Base-by-base conservation (phyloP, 2,113 vertebrate species). In the Triplophysa dalaica region DNA sequence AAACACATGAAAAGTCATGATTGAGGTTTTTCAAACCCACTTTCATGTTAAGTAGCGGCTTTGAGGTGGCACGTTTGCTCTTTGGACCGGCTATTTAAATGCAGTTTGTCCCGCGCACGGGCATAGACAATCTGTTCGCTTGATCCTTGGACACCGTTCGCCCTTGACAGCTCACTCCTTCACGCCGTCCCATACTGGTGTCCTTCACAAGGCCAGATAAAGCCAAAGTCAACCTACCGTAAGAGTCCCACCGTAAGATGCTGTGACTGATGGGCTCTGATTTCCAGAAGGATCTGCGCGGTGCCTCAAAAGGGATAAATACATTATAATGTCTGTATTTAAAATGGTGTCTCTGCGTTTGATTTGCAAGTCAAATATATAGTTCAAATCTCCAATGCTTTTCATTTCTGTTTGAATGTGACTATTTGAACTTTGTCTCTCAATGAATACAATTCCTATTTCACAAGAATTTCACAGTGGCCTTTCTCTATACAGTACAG, bases 61-160 rank as follows among this genome's bases (percentile, higher is more conserved):
- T 68, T 75, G 58, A 69, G 63, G 52, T 56, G 72, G 17, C 77
- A n/a, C 22, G 61, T 84, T 70, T 77, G 26, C 43, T 24, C 77
- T 76, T 70, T 5, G 21, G 52, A 74, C 54, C 19, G 63, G 26
- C 52, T 78, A 48, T 65, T 83, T 75, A 78, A 81, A 81, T 81
- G 64, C 79, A 84, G 67, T 75, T 62, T 84, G 75, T 78, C 61
- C 56, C 41, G 21, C 69, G 67, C 68, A 43, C 75, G 48, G 70
- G 17, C 66, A 81, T 26, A 78, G 56, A 75, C 83, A 78, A 78
- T 81, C 79, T 84, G 83, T 81, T 84, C 73, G 38, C n/a, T 45
- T 78, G 75, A 62, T 72, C 70, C 75, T 75, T 73, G 56, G 83
- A 88, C 84, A 77, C 74, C 80, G 82, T 85, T 76, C 77, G 78